Evolutionary conservation across 2,797 vertebrate genomes (phyloP).

Genomic region (Hydrolagus colliei): DNA sequence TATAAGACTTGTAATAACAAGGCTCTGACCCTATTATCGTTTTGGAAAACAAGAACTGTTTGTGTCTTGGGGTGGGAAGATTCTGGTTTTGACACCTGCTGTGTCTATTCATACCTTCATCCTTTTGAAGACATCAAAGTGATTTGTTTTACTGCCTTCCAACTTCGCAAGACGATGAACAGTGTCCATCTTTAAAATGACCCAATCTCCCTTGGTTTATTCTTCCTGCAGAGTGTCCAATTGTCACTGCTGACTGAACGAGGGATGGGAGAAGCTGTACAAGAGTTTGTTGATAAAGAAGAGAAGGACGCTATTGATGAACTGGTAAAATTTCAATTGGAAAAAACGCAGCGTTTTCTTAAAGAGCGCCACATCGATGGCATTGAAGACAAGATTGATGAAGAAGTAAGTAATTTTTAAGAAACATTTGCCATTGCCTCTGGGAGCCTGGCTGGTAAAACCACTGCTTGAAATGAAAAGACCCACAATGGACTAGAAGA

Average conservation of each 20-base stretch:
- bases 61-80: too few relatives aligned
- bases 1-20: too few relatives aligned
- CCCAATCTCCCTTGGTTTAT: not conserved
- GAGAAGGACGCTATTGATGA: conserved; percentile 92
- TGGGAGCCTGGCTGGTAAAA: too few relatives aligned
- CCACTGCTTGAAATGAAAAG: too few relatives aligned
- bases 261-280: conserved; percentile 93
- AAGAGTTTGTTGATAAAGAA: conserved; percentile 95
- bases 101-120: too few relatives aligned
- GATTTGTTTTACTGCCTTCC: not conserved
- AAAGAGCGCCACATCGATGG: conserved; percentile 69
- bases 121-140: not conserved
- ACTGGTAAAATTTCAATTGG: conserved; percentile 83
- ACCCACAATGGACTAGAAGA: too few relatives aligned
- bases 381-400: conserved; percentile 81
- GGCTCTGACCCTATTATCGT: too few relatives aligned
- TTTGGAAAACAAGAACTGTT: too few relatives aligned
- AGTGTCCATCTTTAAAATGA: not conserved
- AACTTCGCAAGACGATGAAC: not conserved
- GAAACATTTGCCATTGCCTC: too few relatives aligned
- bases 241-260: conserved; percentile 88
- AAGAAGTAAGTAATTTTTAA: conserved; percentile 61
- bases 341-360: conserved; percentile 87
- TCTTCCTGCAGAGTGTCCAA: conserved; percentile 70
- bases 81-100: too few relatives aligned